These are phyloP conservation scores for Oscheius onirici DNA, from an alignment of 2,888 invertebrate species.

Conservation along the genomic window DNA sequence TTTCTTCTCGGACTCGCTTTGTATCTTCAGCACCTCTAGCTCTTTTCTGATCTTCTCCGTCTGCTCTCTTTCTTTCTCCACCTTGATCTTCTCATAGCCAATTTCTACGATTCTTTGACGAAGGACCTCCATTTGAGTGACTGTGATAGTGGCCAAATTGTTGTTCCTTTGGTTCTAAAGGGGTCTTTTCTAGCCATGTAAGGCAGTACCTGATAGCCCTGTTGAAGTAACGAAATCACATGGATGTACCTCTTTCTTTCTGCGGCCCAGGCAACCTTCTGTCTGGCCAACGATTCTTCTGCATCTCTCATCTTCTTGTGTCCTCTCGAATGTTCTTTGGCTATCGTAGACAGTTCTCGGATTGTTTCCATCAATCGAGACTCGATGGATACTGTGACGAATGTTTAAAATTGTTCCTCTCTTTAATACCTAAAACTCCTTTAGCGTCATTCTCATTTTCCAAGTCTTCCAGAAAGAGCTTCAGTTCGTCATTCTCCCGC, in stretches of 20 bases:
- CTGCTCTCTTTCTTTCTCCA: slow-evolving; percentile 4
- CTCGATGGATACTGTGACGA: slow-evolving; percentile 58
- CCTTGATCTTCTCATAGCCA: neutral
- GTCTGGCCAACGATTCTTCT: slow-evolving; percentile 29
- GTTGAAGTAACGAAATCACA: slow-evolving; percentile 26
- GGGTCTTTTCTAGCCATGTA: neutral
- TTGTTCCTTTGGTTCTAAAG: slow-evolving; percentile 21
- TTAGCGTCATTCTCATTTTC: slow-evolving; percentile 66
- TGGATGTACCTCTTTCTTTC: slow-evolving; percentile 35
- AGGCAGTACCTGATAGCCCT: slow-evolving; percentile 7
- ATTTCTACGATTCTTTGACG: slow-evolving; percentile 20
- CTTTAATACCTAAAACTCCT: slow-evolving; percentile 50
- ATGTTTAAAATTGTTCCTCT: neutral
- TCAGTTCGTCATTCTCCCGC: slow-evolving; percentile 58
- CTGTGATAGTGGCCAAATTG: slow-evolving; percentile 20
- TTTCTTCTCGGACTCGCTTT: neutral
- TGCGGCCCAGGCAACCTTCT: slow-evolving; percentile 8
- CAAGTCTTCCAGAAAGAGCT: slow-evolving; percentile 61
- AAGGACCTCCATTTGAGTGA: slow-evolving; percentile 25
- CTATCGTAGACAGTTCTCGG: slow-evolving; percentile 60
- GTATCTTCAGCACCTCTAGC: slow-evolving; percentile 14
- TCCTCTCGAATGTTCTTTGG: slow-evolving; percentile 48
- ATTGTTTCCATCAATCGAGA: slow-evolving; percentile 63
- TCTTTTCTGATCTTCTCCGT: slow-evolving; percentile 14
- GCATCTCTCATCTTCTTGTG: slow-evolving; percentile 38